Conservation (phyloP, 2,113 vertebrate species). For the Grantiella picta region DNA sequence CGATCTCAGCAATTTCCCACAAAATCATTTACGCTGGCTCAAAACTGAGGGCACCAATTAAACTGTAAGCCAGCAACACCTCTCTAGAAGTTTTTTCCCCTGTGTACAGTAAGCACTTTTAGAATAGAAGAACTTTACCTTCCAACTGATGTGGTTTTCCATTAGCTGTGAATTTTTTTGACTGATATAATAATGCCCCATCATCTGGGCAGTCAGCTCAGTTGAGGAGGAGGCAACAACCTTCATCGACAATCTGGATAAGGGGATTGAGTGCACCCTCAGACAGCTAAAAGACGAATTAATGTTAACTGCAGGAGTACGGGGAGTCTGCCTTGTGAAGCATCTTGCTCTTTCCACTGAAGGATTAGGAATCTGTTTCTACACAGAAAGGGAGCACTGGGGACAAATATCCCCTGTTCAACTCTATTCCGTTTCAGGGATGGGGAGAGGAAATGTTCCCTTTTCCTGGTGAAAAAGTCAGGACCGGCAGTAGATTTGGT, state of each 20-base stretch:
- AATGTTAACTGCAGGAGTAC: neutral
- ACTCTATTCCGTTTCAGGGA: neutral
- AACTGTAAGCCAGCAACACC: neutral
- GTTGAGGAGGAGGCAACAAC: neutral
- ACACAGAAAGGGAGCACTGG: neutral
- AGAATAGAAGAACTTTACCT: neutral
- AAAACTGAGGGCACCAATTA: neutral
- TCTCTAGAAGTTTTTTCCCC: neutral
- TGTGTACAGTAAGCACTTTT: neutral
- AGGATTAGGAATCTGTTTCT: neutral
- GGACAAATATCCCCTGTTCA: neutral
- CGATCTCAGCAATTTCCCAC: neutral
- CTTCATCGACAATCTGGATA: neutral
- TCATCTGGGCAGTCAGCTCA: neutral
- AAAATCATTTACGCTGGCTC: constrained; percentile 1
- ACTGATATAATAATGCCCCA: neutral
- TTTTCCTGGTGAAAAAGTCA: neutral
- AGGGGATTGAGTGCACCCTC: neutral
- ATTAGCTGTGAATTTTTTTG: neutral
- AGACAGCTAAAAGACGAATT: neutral
- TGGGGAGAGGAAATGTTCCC: neutral
- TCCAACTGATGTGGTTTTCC: neutral
- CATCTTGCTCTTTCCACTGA: neutral
- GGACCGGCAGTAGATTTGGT: neutral
- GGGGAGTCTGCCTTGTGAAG: neutral